phyloP scores from a whole-genome alignment of 1,140 invertebrate genomes.

The Camponotus vicinus region DNA sequence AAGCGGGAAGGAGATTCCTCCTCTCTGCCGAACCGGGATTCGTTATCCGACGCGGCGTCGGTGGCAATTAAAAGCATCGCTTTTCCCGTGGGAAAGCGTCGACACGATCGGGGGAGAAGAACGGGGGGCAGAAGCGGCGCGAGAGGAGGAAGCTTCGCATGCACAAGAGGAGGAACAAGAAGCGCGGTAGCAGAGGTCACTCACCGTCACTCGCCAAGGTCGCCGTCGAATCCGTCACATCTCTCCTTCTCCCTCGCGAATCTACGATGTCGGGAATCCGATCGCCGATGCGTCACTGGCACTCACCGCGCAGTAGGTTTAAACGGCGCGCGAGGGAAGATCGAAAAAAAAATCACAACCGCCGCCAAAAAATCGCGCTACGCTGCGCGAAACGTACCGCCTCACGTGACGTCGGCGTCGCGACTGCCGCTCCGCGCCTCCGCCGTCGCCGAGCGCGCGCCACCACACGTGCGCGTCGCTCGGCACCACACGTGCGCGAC shows the following conservation, averaged over 20 bases:
- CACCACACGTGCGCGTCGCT: slow-evolving; percentile 52
- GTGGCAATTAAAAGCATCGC: slow-evolving; percentile 72
- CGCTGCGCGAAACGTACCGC: slow-evolving; percentile 61
- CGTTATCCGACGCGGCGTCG: slow-evolving; percentile 63
- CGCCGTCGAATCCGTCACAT: slow-evolving; percentile 66
- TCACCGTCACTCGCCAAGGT: slow-evolving; percentile 72
- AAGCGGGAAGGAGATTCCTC: slow-evolving; percentile 9
- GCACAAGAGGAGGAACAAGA: slow-evolving; percentile 39
- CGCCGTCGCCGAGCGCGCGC: slow-evolving; percentile 32
- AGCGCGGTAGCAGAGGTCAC: slow-evolving; percentile 63
- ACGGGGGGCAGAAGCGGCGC: not conserved
- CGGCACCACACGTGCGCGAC: slow-evolving; percentile 43
- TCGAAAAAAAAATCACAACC: not conserved
- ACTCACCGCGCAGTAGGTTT: not conserved
- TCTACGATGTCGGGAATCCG: slow-evolving; percentile 22
- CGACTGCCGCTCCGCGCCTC: slow-evolving; percentile 64
- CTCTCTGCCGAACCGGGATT: not conserved
- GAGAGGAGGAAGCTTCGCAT: not conserved
- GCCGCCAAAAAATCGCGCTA: slow-evolving; percentile 4
- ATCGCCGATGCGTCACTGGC: not conserved
- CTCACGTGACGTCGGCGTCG: slow-evolving; percentile 64
- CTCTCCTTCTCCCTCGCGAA: not conserved
- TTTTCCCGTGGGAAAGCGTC: slow-evolving; percentile 79
- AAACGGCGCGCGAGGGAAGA: not conserved
- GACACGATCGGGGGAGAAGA: not conserved